Percentiles rank a stretch among this genome's conserved stretches.
phyloP scores from a whole-genome alignment of 2,888 invertebrate genomes.

The Melieria picta region DNA sequence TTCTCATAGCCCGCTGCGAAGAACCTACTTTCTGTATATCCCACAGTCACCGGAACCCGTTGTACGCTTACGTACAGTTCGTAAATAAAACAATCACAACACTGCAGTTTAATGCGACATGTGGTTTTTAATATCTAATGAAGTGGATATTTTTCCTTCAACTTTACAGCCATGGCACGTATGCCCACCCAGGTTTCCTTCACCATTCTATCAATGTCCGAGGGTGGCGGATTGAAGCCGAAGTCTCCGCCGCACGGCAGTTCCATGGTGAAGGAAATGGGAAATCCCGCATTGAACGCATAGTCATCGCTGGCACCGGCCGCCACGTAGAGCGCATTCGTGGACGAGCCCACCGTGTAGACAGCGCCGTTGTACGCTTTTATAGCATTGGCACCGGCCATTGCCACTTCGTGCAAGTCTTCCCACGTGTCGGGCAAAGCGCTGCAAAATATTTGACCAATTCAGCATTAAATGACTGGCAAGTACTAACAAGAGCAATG shows the following conservation, averaged over 20 bases:
- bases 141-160: slow-evolving; percentile 53
- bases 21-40: too few relatives aligned
- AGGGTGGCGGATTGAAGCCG: slow-evolving; percentile 72
- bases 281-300: slow-evolving; percentile 69
- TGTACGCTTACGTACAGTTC: too few relatives aligned
- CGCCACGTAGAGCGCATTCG: slow-evolving; percentile 67
- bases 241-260: slow-evolving; percentile 69
- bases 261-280: slow-evolving; percentile 73
- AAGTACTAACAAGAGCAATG: too few relatives aligned
- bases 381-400: slow-evolving; percentile 63
- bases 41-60: too few relatives aligned
- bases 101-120: too few relatives aligned
- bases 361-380: slow-evolving; percentile 54
- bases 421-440: slow-evolving; percentile 66
- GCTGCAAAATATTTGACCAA: slow-evolving; percentile 40
- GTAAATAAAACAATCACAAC: too few relatives aligned
- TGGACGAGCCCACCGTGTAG: slow-evolving; percentile 66
- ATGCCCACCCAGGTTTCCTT: slow-evolving; percentile 70
- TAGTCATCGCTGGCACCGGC: slow-evolving; percentile 76
- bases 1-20: too few relatives aligned
- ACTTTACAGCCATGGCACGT: slow-evolving; percentile 58
- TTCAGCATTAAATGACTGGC: not conserved
- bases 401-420: slow-evolving; percentile 63
- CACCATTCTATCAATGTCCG: slow-evolving; percentile 69
- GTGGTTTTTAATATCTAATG: not conserved